Evolutionary conservation across 2,113 vertebrate species (phyloP), one percentile per base, ranked within the genome.

Genomic region (Herpetotheres cachinnans): DNA sequence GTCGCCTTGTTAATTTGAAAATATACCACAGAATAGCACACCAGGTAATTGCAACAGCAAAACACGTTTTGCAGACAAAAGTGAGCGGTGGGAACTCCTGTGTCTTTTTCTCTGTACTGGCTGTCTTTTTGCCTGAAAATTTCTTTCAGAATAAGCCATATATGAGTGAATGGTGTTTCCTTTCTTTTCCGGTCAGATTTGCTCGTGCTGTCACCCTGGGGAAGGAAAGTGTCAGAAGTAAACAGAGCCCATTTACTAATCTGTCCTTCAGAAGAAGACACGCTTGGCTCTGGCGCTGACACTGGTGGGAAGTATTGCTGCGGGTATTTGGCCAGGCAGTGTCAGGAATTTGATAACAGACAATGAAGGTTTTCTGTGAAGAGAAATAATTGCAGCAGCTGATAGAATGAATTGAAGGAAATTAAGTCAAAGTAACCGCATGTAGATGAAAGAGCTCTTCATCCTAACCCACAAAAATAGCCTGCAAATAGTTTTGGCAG

Each of bases 391-490:
- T 91, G 89, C 67, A 63, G 71, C 70, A 78, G 78, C 82, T 74
- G 89, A 92, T 85, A 63, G 42, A 72, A 71, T 88, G 74, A 96
- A 93, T 90, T 74, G 87, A 85, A 95, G 84, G 61, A 93, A 93
- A 97, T 97, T 70, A 92, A 95, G 69, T 82, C 76, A 46, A 88
- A 95, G 79, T 90, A 84, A 78, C 66, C 7, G 8, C 73, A 54
- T 62, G 66, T 85, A 66, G 65, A 90, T 91, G 74, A 84, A 87
- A 85, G 56, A 79, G 50, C 72, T 70, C 69, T 90, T 87, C 88
- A 65, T 84, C 69, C 87, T 95, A 65, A 82, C 77, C 32, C 61
- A 66, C 27, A 9, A 62, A 86, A 85, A 82, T 13, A 76, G 52
- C 42, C 62, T 82, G 81, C 62, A 93, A 90, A 85, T 62, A 85